Base-by-base conservation (phyloP, 37 sponge, comb jelly and placozoan genomes). In the Beroe ovata region DNA sequence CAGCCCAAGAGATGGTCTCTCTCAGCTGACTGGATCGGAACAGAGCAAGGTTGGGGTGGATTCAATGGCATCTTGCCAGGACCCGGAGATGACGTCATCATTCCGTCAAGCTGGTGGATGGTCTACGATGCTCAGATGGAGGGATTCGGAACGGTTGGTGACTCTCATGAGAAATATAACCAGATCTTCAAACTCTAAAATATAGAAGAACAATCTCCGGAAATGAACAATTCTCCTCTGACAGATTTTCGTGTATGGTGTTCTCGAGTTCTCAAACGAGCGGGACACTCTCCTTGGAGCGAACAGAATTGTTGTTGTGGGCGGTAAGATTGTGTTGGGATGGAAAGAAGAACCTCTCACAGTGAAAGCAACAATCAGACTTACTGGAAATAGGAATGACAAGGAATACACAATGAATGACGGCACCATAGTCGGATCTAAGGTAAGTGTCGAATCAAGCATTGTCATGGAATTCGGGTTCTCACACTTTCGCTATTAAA, bases 401-500 rank as follows among this genome's bases (percentile, higher is more conserved):
- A 42, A 77, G 28, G 84, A 77, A 29, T 42, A 42, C 25, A 77
- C 28, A 3, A 23, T 77, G 23, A 39, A 39, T 77, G 84, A 77
- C 41, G 54, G 54, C 11, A 38, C 41, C 0, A 38, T 18, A 6
- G 28, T 77, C 47, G 84, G 84, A 20, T 77, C 54, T 23, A 77
- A 77, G 84, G 84, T 77, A 20, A 29, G 20, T 69, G 38, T 25
- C 37, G 38, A 96, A 64, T 94, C 94, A 21, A 91, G 94, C 42
- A 94, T 91, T 21, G 92, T 93, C 18, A 92, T 94, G 89, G 97
- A n/a, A n/a, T n/a, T n/a, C n/a, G n/a, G n/a, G n/a, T n/a, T n/a
- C n/a, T n/a, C n/a, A n/a, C n/a, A n/a, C n/a, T n/a, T n/a, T n/a
- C n/a, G n/a, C n/a, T n/a, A n/a, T n/a, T n/a, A n/a, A n/a, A n/a